Evolutionary conservation across 2,113 vertebrate species (phyloP).

Genomic region (Scomber colias): DNA sequence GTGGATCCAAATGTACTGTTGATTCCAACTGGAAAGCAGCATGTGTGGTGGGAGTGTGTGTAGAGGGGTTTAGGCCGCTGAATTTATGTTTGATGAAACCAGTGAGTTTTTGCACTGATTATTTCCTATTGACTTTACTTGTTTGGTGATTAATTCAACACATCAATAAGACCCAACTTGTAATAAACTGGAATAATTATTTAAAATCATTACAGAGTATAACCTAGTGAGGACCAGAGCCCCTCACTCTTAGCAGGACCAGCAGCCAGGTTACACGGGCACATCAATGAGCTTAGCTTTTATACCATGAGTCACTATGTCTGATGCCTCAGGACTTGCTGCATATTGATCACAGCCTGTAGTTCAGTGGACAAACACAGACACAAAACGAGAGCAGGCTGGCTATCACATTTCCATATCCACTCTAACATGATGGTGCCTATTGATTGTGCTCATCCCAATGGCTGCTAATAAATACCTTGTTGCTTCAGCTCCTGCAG

Average conservation of each 20-base stretch:
- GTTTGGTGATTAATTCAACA: no score
- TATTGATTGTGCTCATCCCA: slow-evolving; percentile 54
- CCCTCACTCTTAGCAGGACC: background rate
- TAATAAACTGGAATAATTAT: background rate
- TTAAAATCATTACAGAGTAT: background rate
- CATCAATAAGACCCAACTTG: background rate
- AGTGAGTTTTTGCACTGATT: no score
- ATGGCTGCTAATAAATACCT: slow-evolving; percentile 63
- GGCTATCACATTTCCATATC: slow-evolving; percentile 66
- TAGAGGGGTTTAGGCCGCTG: no score
- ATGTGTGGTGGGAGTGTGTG: no score
- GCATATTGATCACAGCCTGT: slow-evolving; percentile 63
- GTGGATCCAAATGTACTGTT: no score
- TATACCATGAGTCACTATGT: slow-evolving; percentile 37
- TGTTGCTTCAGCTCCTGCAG: slow-evolving; percentile 50
- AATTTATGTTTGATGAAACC: no score
- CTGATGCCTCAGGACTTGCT: slow-evolving; percentile 47
- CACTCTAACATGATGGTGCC: slow-evolving; percentile 55
- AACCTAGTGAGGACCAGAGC: background rate
- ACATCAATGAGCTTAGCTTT: slow-evolving; percentile 33
- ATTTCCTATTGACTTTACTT: no score
- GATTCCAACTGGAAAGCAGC: no score
- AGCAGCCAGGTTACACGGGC: slow-evolving; percentile 13
- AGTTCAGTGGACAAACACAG: slow-evolving; percentile 53
- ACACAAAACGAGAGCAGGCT: slow-evolving; percentile 46